phyloP scores from a whole-genome alignment of 2,797 vertebrate genomes.

The Manis pentadactyla region DNA sequence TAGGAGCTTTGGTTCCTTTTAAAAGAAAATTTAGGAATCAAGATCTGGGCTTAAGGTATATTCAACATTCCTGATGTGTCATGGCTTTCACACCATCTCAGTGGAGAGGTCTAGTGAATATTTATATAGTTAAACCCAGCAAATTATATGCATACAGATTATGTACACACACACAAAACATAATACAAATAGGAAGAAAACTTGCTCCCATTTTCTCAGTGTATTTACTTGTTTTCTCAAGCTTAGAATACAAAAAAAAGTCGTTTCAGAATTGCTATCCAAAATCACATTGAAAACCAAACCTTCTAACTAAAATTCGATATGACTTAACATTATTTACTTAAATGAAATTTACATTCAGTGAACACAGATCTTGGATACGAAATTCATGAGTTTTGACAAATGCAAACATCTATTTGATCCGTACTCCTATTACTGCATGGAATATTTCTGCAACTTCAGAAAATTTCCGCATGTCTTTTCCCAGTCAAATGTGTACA shows the following conservation, averaged over 20 bases:
- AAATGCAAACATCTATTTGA: neutral
- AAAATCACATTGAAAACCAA: neutral
- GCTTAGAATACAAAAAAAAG: neutral
- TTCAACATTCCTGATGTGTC: neutral
- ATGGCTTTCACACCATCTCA: neutral
- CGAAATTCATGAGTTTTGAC: constrained; percentile 7
- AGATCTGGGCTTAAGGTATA: neutral
- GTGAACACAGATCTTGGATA: neutral
- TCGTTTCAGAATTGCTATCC: neutral
- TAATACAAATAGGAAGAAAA: neutral
- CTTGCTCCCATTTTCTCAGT: neutral
- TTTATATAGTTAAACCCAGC: neutral
- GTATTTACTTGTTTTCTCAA: neutral
- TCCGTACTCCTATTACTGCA: neutral
- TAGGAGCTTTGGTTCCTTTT: neutral
- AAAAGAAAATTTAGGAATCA: neutral
- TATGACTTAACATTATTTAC: neutral
- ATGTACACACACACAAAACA: neutral
- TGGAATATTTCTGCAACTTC: neutral
- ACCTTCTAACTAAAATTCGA: neutral
- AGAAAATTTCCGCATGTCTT: neutral
- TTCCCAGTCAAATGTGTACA: neutral
- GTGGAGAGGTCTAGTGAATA: neutral
- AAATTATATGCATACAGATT: too few relatives aligned
- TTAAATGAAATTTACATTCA: constrained; percentile 37